Percentiles rank a stretch among this genome's conserved stretches.
Conservation (phyloP, 2,797 vertebrate genomes). For the Typhlichthys subterraneus region DNA sequence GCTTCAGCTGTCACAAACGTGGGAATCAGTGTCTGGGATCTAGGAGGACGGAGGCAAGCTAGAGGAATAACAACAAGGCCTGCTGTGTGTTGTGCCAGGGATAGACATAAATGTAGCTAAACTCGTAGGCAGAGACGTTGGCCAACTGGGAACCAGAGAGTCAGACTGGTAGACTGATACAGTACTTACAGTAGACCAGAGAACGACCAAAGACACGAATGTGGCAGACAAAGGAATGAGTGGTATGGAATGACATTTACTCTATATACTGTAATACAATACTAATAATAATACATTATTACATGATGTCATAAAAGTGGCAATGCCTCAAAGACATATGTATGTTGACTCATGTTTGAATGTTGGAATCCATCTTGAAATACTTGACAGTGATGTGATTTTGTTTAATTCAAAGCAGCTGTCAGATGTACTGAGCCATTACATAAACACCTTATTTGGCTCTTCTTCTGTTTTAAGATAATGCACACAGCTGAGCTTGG, state of each 20-base stretch:
- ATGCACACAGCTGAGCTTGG: neutral
- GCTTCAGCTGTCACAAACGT: slow-evolving; percentile 40
- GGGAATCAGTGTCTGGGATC: slow-evolving; percentile 27
- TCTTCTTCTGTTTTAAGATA: too few relatives aligned
- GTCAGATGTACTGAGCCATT: slow-evolving; percentile 3
- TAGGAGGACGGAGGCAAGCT: slow-evolving; percentile 25
- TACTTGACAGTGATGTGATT: neutral
- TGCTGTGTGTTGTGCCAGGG: slow-evolving; percentile 9
- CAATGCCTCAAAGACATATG: neutral
- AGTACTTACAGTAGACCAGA: neutral
- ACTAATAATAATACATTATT: too few relatives aligned
- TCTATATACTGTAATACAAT: too few relatives aligned
- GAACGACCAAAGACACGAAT: neutral
- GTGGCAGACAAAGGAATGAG: neutral
- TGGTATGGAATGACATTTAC: too few relatives aligned
- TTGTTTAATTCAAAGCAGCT: slow-evolving; percentile 5
- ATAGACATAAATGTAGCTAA: slow-evolving; percentile 4
- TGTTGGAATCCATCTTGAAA: slow-evolving; percentile 7
- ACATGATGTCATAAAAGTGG: neutral
- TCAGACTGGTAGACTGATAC: slow-evolving; percentile 18
- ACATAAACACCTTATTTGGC: too few relatives aligned
- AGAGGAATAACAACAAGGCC: slow-evolving; percentile 50
- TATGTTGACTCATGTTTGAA: slow-evolving; percentile 5
- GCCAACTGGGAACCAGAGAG: slow-evolving; percentile 4
- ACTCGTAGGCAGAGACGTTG: neutral